Base-by-base conservation (phyloP, 64 coral and sea anemone genomes). In the Montipora capricornis region DNA sequence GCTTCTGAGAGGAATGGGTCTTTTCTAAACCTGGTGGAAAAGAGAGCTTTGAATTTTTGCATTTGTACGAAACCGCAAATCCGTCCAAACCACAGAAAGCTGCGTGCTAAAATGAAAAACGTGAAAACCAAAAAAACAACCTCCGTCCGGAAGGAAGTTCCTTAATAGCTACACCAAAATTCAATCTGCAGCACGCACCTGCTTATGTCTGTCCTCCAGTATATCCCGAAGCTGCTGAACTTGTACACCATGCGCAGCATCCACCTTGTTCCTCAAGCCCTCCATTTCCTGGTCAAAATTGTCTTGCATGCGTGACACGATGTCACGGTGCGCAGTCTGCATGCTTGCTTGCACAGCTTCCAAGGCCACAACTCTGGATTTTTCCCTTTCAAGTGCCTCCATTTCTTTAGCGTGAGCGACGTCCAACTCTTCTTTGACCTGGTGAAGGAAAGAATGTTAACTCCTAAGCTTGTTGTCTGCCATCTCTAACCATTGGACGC, bases 171-270 rank as follows among this genome's bases (percentile, higher is more conserved):
- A 11, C 6, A 57, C 53, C 53, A 57, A 57, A 57, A 6, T 11
- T 6, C 6, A 6, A 11, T 57, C 20, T 71, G 5, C 19, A 0
- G 19, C 20, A 64, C 49, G 3, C 69, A 95, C 96, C 89, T 83
- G 78, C 73, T 75, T 92, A 37, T 97, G 92, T 78, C 82, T 93
- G 47, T 92, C 90, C 62, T 97, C 83, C 26, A 97, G 46, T 20
- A 97, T 80, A 13, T 64, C 73, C 74, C 92, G 93, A 17, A 97
- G 73, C 37, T 95, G 82, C 14, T 89, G 61, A 16, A 97, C 86
- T 84, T 97, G 96, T 45, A 95, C 91, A 44, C 96, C 96, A 79
- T 97, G 96, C 13, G 96, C 89, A 86, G 83, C 87, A 73, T 97
- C 96, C 89, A 97, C 94, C 67, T 92, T 73, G 48, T 73, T 86